phyloP scores from a whole-genome alignment of 2,113 vertebrate species.

The Crypturellus undulatus region DNA sequence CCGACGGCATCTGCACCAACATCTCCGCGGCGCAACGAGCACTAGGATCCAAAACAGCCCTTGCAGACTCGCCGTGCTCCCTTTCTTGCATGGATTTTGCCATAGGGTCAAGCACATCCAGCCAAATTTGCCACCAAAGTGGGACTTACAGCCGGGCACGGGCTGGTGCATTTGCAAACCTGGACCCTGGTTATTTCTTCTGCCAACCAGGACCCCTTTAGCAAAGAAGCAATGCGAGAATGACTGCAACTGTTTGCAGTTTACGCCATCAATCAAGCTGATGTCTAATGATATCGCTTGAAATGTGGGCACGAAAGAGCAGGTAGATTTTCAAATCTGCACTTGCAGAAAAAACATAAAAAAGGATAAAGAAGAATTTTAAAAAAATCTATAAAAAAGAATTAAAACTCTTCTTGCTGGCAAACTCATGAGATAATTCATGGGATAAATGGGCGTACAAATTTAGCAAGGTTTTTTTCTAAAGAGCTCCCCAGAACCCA shows the following conservation, averaged over 20 bases:
- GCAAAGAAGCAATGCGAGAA: not conserved
- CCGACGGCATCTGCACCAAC: accelerated
- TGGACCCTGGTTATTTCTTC: not conserved
- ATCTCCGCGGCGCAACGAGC: not conserved
- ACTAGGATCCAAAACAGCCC: not conserved
- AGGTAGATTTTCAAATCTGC: not conserved
- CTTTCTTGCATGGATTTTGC: not conserved
- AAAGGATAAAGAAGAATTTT: constrained; percentile 30
- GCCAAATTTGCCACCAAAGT: not conserved
- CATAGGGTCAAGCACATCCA: not conserved
- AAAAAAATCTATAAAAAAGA: not conserved
- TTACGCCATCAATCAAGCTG: not conserved
- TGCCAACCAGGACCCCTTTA: not conserved
- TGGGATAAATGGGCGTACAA: not conserved
- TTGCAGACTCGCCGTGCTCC: not conserved
- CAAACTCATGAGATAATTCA: constrained; percentile 5
- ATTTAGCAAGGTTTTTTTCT: not conserved
- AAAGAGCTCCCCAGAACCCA: constrained; percentile 17
- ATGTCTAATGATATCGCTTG: not conserved
- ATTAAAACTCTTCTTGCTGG: constrained; percentile 45
- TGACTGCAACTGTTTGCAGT: not conserved
- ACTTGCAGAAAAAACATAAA: not conserved
- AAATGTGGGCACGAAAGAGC: not conserved
- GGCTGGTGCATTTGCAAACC: not conserved
- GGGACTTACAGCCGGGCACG: not conserved